Base-by-base conservation (phyloP, 2,113 vertebrate species). In the Limanda limanda region DNA sequence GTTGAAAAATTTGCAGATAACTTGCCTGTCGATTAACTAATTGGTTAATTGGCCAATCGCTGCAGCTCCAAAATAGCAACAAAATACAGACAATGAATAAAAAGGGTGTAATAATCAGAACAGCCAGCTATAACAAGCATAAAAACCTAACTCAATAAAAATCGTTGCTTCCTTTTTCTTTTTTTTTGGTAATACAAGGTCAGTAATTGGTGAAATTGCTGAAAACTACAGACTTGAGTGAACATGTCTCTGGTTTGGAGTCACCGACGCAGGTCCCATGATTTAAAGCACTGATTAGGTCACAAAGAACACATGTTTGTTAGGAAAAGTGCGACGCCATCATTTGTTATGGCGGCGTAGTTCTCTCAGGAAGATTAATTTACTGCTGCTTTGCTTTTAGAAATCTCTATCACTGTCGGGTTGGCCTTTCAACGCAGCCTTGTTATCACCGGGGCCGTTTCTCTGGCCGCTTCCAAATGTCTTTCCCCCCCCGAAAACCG, bases 371-470 rank as follows among this genome's bases (percentile, higher is more conserved):
- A 21, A 68, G 70, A 63, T 67, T 75, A 0, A 74, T 82, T 76
- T 51, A 71, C 58, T 67, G 67, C 78, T 20, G 25, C 54, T 76
- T 77, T 55, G 65, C 78, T 81, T 74, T 60, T n/a, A n/a, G 71
- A 70, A 83, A 83, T 85, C 77, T 83, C 65, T 55, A 56, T 83
- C 77, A 68, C 54, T 85, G 86, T 86, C 84, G 68, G 40, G 7
- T 35, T 85, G 86, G 84, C 84, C 82, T 88, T 90, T 90, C 55
- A 73, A 25, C 63, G 47, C 8, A 69, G 65, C 78, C 10, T 42
- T 81, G 76, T 83, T 60, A 81, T 74, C 74, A 74, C 40, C 58
- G 31, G 52, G 12, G 20, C 48, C 3, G 31, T 52, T 31, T 78
- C 63, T 55, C 51, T 24, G 70, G 58, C 70, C 1, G 10, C 71